Evolutionary conservation across 2,888 invertebrate species (phyloP).

Genomic region (Antheraea assamensis): DNA sequence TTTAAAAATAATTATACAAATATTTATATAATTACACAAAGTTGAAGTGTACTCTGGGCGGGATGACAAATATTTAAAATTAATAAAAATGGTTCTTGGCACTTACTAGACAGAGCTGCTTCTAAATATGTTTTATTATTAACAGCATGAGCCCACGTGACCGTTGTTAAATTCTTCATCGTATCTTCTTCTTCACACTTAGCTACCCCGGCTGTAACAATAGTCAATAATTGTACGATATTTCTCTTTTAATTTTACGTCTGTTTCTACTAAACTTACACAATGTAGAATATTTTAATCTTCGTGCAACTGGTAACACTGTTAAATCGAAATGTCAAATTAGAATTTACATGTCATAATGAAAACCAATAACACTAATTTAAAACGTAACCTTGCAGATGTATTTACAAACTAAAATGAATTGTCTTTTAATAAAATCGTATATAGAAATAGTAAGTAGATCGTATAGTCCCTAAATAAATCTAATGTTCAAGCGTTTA

Average conservation of each 20-base stretch:
- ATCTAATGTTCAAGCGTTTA: neutral
- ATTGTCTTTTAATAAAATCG: neutral
- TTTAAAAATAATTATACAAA: neutral
- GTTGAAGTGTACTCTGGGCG: neutral
- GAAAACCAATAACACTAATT: neutral
- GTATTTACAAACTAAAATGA: neutral
- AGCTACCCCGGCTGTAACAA: constrained; percentile 50
- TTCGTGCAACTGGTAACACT: neutral
- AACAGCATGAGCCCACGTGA: constrained; percentile 94
- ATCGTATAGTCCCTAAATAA: neutral
- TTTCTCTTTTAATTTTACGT: neutral
- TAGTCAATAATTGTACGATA: neutral
- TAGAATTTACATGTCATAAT: neutral
- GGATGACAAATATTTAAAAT: neutral
- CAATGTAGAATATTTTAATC: neutral
- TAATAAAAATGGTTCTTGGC: neutral
- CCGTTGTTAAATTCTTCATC: constrained; percentile 85
- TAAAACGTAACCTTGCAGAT: neutral
- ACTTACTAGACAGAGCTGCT: constrained; percentile 83
- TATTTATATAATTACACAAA: neutral
- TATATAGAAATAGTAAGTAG: neutral
- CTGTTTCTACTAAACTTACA: neutral
- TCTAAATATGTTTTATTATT: constrained; percentile 86
- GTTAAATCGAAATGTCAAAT: neutral
- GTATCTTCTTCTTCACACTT: constrained; percentile 64